phyloP scores from a whole-genome alignment of 2,797 vertebrate species.

The Schizothorax lantsangensis region DNA sequence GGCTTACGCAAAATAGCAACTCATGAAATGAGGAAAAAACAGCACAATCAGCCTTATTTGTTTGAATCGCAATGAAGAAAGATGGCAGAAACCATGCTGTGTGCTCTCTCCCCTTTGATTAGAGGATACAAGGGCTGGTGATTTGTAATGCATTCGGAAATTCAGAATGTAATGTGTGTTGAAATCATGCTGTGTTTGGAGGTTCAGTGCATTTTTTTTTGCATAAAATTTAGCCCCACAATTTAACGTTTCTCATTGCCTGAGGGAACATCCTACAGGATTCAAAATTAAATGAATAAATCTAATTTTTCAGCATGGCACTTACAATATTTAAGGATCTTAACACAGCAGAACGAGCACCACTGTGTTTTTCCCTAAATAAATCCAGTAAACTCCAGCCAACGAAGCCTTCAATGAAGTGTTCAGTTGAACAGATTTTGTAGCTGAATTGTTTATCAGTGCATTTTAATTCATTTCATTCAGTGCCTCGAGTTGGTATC shows the following conservation, averaged over 20 bases:
- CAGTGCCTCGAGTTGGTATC: conserved; percentile 23
- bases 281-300: conserved; percentile 9
- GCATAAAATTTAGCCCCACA: no score
- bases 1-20: not conserved
- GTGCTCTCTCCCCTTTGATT: not conserved
- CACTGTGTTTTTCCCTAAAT: not conserved
- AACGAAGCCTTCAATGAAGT: not conserved
- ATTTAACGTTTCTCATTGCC: conserved; percentile 1
- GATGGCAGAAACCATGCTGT: not conserved
- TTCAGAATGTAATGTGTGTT: not conserved
- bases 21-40: not conserved
- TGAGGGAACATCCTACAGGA: conserved; percentile 9
- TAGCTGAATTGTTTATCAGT: not conserved
- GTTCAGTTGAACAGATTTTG: not conserved
- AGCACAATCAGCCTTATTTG: conserved; percentile 12
- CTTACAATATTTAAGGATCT: not conserved
- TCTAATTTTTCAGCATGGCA: not conserved
- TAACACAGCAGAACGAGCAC: not conserved
- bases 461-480: not conserved
- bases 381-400: not conserved
- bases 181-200: not conserved
- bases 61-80: conserved; percentile 20
- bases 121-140: not conserved
- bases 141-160: not conserved
- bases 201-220: not conserved